A percentile compares a stretch with the other conserved stretches of the same genome.
These are phyloP conservation scores for Oncorhynchus nerka DNA, from an alignment of 2,113 vertebrate species.

Conservation along the genomic window DNA sequence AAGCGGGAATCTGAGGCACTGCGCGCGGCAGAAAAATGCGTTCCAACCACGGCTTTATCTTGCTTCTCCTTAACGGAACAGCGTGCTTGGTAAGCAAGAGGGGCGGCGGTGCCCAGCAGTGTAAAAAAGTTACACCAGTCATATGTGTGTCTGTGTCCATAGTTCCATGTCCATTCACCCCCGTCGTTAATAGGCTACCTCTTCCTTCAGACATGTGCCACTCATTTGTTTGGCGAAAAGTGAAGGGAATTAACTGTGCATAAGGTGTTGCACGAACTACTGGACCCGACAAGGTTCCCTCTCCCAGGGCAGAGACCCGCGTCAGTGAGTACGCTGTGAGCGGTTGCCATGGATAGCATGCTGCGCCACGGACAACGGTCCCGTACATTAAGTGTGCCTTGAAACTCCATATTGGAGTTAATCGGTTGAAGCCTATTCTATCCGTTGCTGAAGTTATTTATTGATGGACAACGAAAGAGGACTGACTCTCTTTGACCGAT, in stretches of 20 bases:
- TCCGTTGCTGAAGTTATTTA: too few relatives aligned
- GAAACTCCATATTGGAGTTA: neutral
- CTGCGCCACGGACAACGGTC: neutral
- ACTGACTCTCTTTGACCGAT: too few relatives aligned
- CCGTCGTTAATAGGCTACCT: neutral
- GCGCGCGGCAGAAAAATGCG: slow-evolving; percentile 82
- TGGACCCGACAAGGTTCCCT: neutral
- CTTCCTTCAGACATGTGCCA: neutral
- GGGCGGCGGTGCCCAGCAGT: neutral
- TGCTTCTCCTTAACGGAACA: slow-evolving; percentile 91
- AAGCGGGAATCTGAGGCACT: slow-evolving; percentile 55
- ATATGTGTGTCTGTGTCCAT: neutral
- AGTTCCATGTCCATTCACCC: neutral
- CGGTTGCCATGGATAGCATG: neutral
- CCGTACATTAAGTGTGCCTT: neutral
- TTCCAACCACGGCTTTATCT: slow-evolving; percentile 87
- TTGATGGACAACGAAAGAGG: too few relatives aligned
- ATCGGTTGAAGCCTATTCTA: too few relatives aligned
- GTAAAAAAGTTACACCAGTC: slow-evolving; percentile 27
- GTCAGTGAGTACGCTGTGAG: neutral
- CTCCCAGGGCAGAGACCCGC: neutral
- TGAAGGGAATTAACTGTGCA: neutral
- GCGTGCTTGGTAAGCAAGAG: slow-evolving; percentile 84
- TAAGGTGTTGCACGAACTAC: neutral
- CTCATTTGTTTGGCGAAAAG: neutral